Evolutionary conservation across 2,797 vertebrate species (phyloP).

Genomic region (Kryptolebias ocellatus): DNA sequence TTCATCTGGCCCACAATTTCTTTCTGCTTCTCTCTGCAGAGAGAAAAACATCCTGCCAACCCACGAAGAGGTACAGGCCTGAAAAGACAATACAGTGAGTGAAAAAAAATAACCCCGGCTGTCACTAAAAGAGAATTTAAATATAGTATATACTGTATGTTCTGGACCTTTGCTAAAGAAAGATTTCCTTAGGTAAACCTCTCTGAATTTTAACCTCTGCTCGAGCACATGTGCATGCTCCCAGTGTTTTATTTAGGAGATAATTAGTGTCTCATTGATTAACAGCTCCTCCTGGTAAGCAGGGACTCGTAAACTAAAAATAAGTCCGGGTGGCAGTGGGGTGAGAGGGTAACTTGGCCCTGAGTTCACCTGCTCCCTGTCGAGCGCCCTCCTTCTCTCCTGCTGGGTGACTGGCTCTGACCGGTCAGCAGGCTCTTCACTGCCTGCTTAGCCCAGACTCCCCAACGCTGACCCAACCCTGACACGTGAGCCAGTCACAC

Average conservation of each 20-base stretch:
- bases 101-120: too few species aligned
- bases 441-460: constrained; percentile 31
- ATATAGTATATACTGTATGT: too few species aligned
- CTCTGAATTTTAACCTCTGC: background rate
- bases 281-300: constrained; percentile 13
- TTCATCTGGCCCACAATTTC: too few species aligned
- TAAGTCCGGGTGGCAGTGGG: background rate
- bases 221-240: constrained; percentile 3
- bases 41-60: too few species aligned
- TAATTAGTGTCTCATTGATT: constrained; percentile 15
- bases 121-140: too few species aligned
- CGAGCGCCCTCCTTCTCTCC: constrained; percentile 26
- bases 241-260: constrained; percentile 4
- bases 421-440: constrained; percentile 44
- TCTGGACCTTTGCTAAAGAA: too few species aligned
- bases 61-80: too few species aligned
- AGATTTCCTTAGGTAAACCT: too few species aligned
- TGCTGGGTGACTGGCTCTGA: constrained; percentile 60
- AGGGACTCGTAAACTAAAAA: constrained; percentile 15
- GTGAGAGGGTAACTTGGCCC: constrained; percentile 32
- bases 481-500: constrained; percentile 52
- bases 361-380: constrained; percentile 61
- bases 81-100: too few species aligned
- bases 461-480: constrained; percentile 34
- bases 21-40: too few species aligned